Evolutionary conservation across 2,797 vertebrate genomes (phyloP).

Genomic region (Bovichtus diacanthus): DNA sequence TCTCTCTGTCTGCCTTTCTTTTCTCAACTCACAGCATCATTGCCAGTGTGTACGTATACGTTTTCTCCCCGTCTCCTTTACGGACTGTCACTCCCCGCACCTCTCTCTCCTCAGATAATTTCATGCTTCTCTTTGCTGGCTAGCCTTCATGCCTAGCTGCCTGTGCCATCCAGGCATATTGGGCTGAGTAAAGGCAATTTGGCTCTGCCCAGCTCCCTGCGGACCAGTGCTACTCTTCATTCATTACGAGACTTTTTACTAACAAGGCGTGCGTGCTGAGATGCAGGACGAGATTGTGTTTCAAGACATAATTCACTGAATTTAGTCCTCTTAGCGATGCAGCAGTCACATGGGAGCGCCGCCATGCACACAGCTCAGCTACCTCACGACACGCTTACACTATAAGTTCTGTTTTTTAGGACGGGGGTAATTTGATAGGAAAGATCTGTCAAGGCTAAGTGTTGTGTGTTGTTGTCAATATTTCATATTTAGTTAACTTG

Average conservation of each 20-base stretch:
- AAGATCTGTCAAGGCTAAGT: conserved; percentile 18
- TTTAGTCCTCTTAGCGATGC: conserved; percentile 52
- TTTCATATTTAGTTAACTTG: conserved; percentile 41
- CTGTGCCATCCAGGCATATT: conserved; percentile 67
- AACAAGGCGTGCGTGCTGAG: conserved; percentile 72
- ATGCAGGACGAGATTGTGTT: conserved; percentile 63
- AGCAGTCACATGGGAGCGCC: conserved; percentile 43
- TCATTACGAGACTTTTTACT: conserved; percentile 66
- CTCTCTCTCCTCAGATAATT: conserved; percentile 65
- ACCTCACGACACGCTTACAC: background rate
- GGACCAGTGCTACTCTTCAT: conserved; percentile 69
- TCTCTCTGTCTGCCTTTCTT: conserved; percentile 59
- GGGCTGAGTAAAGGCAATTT: conserved; percentile 76
- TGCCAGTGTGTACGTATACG: conserved; percentile 21
- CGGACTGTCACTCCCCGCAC: conserved; percentile 37
- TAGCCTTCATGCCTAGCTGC: conserved; percentile 71
- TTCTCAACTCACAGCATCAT: conserved; percentile 35
- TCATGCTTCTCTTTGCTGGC: conserved; percentile 64
- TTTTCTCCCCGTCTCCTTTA: conserved; percentile 19
- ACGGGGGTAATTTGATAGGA: conserved; percentile 11
- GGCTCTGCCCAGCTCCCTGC: conserved; percentile 71
- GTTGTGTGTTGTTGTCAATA: conserved; percentile 13
- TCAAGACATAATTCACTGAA: conserved; percentile 66
- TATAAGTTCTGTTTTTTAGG: conserved; percentile 20
- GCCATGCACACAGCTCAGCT: background rate